Evolutionary conservation across 2,797 vertebrate species (phyloP), one percentile per base, ranked within the genome.

Genomic region (Halcyon badia): DNA sequence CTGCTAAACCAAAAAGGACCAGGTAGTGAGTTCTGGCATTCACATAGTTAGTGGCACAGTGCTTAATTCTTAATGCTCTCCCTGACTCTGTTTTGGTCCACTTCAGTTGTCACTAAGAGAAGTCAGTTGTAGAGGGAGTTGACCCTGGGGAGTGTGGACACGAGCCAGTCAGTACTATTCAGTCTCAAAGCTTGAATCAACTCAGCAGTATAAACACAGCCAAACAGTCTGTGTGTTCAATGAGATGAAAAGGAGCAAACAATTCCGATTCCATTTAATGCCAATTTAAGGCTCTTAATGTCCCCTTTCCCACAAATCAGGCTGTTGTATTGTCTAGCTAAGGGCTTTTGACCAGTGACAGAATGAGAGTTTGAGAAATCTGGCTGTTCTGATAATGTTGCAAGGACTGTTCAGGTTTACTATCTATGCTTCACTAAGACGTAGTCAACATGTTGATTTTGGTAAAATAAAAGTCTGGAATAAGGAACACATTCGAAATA

Each of bases 161-260:
- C 48, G 89, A 76, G 83, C 77, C 88, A 89, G 88, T 54, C 93
- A 75, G 60, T 11, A 35, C 81, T 97, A 87, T 94, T 95, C 89
- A 92, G 81, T 83, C 76, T 75, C 72, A 54, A 91, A 86, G 87
- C 88, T 91, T 95, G 88, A 91, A 89, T 93, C 93, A 96, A 69
- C 86, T 91, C 80, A 72, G 83, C 92, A 90, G 58, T 72, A 83
- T 35, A 96, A 96, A 94, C 88, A 93, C 71, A 95, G 92, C 86
- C 93, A 87, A 91, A 77, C 31, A 64, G 94, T 77, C 83, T 95
- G 92, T 71, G 75, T 78, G 72, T 69, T 94, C 89, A 95, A 24
- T 44, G 70, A 80, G 76, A 91, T 88, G 92, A 89, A 94, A 97
- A 94, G 87, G 49, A 94, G 79, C 89, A 91, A 96, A 85, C 87